These are phyloP conservation scores for Thalassoma bifasciatum DNA, from an alignment of 2,113 vertebrate genomes.

Conservation along the genomic window DNA sequence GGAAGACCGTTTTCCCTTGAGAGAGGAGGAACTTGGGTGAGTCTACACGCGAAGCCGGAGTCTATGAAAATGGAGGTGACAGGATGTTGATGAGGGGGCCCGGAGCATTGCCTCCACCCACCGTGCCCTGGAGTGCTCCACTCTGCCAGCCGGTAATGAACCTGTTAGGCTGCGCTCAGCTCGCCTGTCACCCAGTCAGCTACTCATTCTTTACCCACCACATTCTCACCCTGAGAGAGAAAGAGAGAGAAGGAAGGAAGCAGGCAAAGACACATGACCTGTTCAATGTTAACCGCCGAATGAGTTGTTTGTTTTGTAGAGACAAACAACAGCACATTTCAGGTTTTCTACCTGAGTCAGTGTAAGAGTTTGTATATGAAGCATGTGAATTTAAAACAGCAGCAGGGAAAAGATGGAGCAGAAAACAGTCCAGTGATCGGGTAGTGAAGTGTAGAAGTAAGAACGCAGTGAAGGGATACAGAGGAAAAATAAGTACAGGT, in stretches of 20 bases:
- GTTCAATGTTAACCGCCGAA: conserved; percentile 31
- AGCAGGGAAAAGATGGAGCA: conserved; percentile 6
- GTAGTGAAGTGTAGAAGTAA: conserved; percentile 34
- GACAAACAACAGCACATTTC: conserved; percentile 31
- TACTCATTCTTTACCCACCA: conserved; percentile 38
- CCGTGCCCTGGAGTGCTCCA: conserved; percentile 55
- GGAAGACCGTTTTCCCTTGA: conserved; percentile 37
- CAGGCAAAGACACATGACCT: not conserved
- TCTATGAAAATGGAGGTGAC: conserved; percentile 70
- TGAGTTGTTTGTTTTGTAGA: conserved; percentile 39
- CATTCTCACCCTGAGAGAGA: conserved; percentile 15
- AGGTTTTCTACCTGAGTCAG: conserved; percentile 2
- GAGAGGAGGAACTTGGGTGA: conserved; percentile 30
- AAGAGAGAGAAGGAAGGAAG: conserved; percentile 10
- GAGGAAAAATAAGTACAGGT: conserved; percentile 20
- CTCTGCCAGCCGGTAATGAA: conserved; percentile 69
- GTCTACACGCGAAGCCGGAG: conserved; percentile 40
- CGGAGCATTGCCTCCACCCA: conserved; percentile 58
- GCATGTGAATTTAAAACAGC: conserved; percentile 29
- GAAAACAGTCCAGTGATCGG: conserved; percentile 6
- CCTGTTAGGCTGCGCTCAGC: conserved; percentile 43
- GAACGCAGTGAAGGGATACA: not conserved
- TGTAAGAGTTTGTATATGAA: conserved; percentile 16
- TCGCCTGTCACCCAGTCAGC: conserved; percentile 62
- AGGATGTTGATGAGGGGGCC: conserved; percentile 74